Base-by-base conservation (phyloP, 1,140 invertebrate species). In the Pogonognathellus flavescens region DNA sequence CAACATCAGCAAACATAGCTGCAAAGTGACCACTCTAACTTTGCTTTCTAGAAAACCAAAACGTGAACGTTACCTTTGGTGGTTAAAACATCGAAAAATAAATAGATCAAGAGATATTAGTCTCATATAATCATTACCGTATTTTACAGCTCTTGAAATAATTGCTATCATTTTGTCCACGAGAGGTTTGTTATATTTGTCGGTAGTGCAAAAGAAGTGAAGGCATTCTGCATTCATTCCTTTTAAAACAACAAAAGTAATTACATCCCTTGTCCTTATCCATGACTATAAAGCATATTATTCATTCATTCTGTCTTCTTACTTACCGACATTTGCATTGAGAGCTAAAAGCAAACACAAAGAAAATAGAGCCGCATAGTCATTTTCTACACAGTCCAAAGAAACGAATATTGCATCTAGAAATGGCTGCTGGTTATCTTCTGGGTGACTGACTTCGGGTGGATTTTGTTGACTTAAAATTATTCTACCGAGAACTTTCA, bases 301-400 rank as follows among this genome's bases (percentile, higher is more conserved):
- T n/a, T n/a, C n/a, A n/a, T n/a, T 60, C n/a, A 60, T 9, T 18
- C 3, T 53, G 80, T 18, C 4, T 55, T 11, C 18, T 62, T 62
- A 83, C 90, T 91, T 91, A 97, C 98, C 97, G 94, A 94, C 93
- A 92, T 99, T 99, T 90, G 97, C 95, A 82, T 95, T 95, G 90
- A 99, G 93, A 18, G 97, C 96, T 91, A 98, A 98, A 1, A 99
- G 93, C 70, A 99, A 92, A 91, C 97, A 97, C 10, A 99, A 91
- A 0, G 95, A 94, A 92, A 99, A 97, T 72, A 99, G 91, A 0
- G 97, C 94, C 53, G 96, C 93, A 91, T 99, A 99, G 92, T 99
- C 98, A 91, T 98, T 98, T 90, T 98, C 96, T 7, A 91, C 93
- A 90, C 96, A 97, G 89, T 96, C 93, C 53, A 93, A 88, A 0